A percentile compares a stretch with the other conserved stretches of the same genome.
Evolutionary conservation across 1,140 invertebrate genomes (phyloP).

Genomic region (Prorops nasuta): DNA sequence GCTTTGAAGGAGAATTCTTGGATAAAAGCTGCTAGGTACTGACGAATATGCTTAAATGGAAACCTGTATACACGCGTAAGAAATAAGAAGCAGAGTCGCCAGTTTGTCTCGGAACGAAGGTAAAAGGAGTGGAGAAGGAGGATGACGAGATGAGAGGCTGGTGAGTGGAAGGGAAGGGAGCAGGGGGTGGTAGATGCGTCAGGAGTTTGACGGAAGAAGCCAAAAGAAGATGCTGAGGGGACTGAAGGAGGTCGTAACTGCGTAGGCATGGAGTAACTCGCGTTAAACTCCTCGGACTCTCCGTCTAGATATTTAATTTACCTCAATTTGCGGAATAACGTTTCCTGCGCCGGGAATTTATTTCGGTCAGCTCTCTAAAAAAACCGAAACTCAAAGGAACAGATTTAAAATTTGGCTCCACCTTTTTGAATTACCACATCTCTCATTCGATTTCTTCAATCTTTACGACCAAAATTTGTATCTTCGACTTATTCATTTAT

Average conservation of each 20-base stretch:
- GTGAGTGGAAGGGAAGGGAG: background rate
- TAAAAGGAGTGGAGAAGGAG: conserved; percentile 1
- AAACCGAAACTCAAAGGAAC: no score
- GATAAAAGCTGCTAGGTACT: no score
- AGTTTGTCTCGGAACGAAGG: conserved; percentile 12
- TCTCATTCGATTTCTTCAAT: no score
- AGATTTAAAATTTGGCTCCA: no score
- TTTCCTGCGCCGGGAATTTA: conserved; percentile 36
- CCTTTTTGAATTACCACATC: no score
- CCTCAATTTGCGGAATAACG: conserved; percentile 47
- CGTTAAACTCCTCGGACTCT: conserved; percentile 20
- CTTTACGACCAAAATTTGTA: no score
- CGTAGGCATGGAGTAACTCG: conserved; percentile 35
- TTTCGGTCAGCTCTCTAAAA: conserved; percentile 34
- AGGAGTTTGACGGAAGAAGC: background rate
- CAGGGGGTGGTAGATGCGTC: conserved; percentile 2
- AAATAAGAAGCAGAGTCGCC: conserved; percentile 12
- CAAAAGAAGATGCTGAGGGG: conserved; percentile 1
- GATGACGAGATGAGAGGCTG: background rate
- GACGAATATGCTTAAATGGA: background rate
- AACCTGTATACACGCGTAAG: background rate
- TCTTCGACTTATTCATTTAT: no score
- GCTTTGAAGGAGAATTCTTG: no score
- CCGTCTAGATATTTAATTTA: conserved; percentile 40
- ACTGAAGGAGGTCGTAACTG: conserved; percentile 23